Evolutionary conservation across 2,113 vertebrate genomes (phyloP).

Genomic region (Mirounga angustirostris): DNA sequence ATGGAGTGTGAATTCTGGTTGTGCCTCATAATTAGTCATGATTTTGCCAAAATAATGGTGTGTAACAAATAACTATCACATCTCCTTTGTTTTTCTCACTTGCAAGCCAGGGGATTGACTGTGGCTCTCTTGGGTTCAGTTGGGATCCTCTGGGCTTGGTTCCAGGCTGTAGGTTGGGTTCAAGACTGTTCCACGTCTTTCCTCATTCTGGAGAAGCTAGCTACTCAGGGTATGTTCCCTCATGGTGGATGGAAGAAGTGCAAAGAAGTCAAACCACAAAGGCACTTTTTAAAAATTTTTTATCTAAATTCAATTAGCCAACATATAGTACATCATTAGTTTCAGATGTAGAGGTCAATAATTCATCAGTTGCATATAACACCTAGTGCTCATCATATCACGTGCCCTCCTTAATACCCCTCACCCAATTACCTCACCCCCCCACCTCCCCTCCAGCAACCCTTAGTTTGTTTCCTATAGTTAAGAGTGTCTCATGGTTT

Average conservation of each 20-base stretch:
- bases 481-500: too few species aligned
- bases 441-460: too few species aligned
- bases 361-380: too few species aligned
- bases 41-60: slow-evolving; percentile 53
- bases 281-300: neutral
- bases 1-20: slow-evolving; percentile 33
- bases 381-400: too few species aligned
- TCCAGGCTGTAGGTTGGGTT: neutral
- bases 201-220: neutral
- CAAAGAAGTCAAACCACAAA: slow-evolving; percentile 20
- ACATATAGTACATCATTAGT: neutral
- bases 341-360: too few species aligned
- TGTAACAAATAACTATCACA: slow-evolving; percentile 46
- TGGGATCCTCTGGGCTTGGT: neutral
- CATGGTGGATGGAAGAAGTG: neutral
- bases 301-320: neutral
- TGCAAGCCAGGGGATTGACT: neutral
- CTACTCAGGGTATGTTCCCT: neutral
- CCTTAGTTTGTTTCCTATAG: too few species aligned
- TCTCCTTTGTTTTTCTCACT: slow-evolving; percentile 40
- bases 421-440: too few species aligned
- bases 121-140: slow-evolving; percentile 29
- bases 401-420: too few species aligned
- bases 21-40: neutral
- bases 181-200: neutral